Percentiles rank a stretch among this genome's conserved stretches.
phyloP scores from a whole-genome alignment of 2,888 invertebrate genomes.

The Amblyjoppa proteus region DNA sequence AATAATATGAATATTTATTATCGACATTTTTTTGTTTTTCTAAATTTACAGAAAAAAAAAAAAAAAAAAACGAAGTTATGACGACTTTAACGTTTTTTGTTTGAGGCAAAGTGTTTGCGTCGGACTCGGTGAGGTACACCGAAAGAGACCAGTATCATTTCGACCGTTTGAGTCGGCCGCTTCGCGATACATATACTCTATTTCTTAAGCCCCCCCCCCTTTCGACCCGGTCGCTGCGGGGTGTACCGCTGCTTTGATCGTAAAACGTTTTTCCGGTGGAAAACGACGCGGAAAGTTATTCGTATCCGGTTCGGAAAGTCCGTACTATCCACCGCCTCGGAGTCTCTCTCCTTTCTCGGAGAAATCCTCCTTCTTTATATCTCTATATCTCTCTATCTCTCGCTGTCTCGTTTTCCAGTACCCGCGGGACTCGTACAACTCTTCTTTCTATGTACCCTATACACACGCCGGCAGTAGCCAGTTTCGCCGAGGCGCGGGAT shows the following conservation, averaged over 20 bases:
- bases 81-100: neutral
- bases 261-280: conserved; percentile 68
- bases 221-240: neutral
- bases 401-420: conserved; percentile 25
- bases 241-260: conserved; percentile 57
- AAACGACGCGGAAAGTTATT: conserved; percentile 66
- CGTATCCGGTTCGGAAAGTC: conserved; percentile 65
- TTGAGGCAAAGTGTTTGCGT: neutral
- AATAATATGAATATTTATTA: too few relatives aligned
- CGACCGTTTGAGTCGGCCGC: conserved; percentile 1
- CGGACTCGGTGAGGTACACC: neutral
- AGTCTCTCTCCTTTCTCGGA: conserved; percentile 30
- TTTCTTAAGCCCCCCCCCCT: neutral
- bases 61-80: too few relatives aligned
- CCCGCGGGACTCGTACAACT: conserved; percentile 56
- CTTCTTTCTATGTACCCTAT: conserved; percentile 56
- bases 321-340: conserved; percentile 7
- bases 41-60: too few relatives aligned
- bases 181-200: neutral
- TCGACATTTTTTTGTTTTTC: neutral
- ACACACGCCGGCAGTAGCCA: conserved; percentile 45
- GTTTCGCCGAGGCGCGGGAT: conserved; percentile 36
- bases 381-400: conserved; percentile 12
- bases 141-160: conserved; percentile 9
- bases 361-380: conserved; percentile 49